Evolutionary conservation across 2,113 vertebrate genomes (phyloP).

Genomic region (Rhinichthys klamathensis): DNA sequence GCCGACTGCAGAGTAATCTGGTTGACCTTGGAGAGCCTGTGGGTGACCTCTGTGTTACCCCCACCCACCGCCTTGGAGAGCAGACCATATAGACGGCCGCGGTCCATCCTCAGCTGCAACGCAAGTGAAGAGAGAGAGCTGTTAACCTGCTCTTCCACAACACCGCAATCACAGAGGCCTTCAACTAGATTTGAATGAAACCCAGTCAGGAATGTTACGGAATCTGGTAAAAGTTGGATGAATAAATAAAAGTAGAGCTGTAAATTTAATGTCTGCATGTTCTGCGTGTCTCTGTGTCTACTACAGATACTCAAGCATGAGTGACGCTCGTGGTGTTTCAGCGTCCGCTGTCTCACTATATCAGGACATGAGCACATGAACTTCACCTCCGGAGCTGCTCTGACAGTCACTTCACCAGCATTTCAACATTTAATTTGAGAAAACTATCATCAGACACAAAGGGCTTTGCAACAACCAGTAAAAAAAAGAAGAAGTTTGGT

Average conservation of each 20-base stretch:
- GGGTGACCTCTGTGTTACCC: slow-evolving; percentile 60
- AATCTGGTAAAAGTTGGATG: neutral
- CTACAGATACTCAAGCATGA: neutral
- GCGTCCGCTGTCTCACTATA: neutral
- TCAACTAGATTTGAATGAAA: neutral
- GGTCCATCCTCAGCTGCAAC: slow-evolving; percentile 66
- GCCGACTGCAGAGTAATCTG: slow-evolving; percentile 26
- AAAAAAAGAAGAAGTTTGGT: neutral
- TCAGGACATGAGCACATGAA: neutral
- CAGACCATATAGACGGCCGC: slow-evolving; percentile 63
- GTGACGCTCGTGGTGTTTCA: neutral
- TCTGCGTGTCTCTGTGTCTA: neutral
- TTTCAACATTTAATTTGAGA: neutral
- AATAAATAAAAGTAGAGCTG: neutral
- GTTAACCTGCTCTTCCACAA: slow-evolving; percentile 37
- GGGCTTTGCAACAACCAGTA: neutral
- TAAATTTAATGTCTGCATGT: neutral
- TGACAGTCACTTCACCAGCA: neutral
- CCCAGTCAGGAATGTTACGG: neutral
- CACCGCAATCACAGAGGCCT: neutral
- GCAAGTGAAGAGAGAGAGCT: slow-evolving; percentile 63
- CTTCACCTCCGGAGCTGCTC: neutral
- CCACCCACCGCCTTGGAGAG: slow-evolving; percentile 64
- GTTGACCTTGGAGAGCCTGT: slow-evolving; percentile 74
- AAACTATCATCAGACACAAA: neutral